Base-by-base conservation (phyloP, 2,113 vertebrate genomes). In the Uria aalge region DNA sequence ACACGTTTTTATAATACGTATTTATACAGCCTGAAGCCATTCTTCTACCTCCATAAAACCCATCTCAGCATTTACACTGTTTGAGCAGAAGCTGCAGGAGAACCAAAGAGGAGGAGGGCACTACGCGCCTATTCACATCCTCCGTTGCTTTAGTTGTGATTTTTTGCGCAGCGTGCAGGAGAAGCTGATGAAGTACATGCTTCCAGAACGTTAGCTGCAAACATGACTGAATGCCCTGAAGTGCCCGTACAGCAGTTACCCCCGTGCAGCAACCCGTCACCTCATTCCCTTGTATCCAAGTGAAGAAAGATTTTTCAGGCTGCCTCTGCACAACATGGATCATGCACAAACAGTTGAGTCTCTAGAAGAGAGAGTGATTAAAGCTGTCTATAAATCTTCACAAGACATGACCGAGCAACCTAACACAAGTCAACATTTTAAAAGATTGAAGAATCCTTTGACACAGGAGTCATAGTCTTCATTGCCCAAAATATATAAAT, bases 91-190 rank as follows among this genome's bases (percentile, higher is more conserved):
- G 22, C 22, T 50, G 34, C 34, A 34, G 38, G n/a, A 74, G 38
- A 74, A 38, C 6, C 34, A 7, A 41, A 56, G 59, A 59, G 18
- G 6, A 40, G 8, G 21, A 67, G 2, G 3, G 52, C 38, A 36
- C 19, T 36, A 15, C 4, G 4, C 4, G n/a, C 4, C 11, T 52
- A 8, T 15, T 77, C 27, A 26, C 26, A 29, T 34, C 29, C 34
- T 21, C 47, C 41, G 14, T 7, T 21, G 19, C 40, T 66, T 12
- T 12, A 55, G n/a, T 3, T 15, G 12, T 15, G 48, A 34, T 8
- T 12, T 55, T 27, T 14, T 32, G 45, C 20, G 12, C 47, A 12
- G 22, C 1, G 1, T 13, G 40, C 57, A 55, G 0, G 1, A 74
- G 36, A 24, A 21, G 17, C 1, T 43, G 29, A 50, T 13, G 11